Conservation (phyloP, 2,797 vertebrate species). For the Vipera ursinii region DNA sequence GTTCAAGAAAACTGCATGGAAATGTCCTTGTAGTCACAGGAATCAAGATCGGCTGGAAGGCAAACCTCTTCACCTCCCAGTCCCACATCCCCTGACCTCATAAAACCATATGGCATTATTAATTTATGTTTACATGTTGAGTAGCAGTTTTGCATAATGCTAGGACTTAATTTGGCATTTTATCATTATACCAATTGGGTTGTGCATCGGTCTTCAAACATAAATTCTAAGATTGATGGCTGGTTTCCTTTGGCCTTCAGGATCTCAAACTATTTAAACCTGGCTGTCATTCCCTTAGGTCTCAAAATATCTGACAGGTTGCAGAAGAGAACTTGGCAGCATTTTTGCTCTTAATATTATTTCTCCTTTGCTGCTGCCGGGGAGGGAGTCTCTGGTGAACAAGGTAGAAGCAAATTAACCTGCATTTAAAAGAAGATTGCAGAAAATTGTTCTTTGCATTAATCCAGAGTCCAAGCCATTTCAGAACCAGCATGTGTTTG, state of each 20-base stretch:
- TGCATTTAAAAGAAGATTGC: background rate
- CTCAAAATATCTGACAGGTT: background rate
- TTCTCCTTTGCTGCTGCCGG: background rate
- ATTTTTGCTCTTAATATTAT: background rate
- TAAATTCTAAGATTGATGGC: background rate
- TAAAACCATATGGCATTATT: background rate
- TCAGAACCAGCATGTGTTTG: background rate
- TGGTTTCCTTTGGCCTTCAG: background rate
- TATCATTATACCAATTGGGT: background rate
- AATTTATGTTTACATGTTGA: background rate
- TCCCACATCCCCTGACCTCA: background rate
- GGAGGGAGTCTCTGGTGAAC: background rate
- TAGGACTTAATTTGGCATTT: background rate
- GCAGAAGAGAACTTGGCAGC: background rate
- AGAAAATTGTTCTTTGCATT: background rate
- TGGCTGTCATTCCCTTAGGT: background rate
- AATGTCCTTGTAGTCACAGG: background rate
- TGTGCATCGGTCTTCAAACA: background rate
- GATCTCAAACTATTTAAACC: background rate
- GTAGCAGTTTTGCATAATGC: background rate
- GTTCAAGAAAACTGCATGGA: background rate
- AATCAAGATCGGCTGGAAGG: background rate
- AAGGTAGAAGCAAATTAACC: background rate
- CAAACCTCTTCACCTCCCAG: background rate
- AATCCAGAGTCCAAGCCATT: background rate